Conservation (phyloP, 2,113 vertebrate species). For the Vidua chalybeata region DNA sequence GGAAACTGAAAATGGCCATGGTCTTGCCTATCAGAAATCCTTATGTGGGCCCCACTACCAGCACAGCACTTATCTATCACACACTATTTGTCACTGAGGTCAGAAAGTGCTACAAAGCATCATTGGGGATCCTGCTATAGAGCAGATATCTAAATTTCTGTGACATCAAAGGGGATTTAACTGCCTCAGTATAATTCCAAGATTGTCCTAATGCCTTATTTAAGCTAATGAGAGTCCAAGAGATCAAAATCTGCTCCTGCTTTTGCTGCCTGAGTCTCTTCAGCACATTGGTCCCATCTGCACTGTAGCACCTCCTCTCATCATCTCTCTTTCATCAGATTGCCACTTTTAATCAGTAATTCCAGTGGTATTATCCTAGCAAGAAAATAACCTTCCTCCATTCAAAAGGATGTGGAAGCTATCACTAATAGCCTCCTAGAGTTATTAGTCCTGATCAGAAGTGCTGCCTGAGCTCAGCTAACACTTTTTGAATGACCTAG, state of each 20-base stretch:
- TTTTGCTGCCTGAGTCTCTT: not conserved
- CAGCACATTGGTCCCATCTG: not conserved
- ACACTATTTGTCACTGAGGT: not conserved
- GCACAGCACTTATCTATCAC: not conserved
- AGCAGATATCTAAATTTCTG: not conserved
- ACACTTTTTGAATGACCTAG: not conserved
- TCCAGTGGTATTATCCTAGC: not conserved
- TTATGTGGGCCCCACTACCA: not conserved
- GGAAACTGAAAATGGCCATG: not conserved
- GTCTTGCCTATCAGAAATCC: not conserved
- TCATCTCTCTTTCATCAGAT: not conserved
- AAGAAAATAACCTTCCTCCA: not conserved
- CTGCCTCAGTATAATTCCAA: not conserved
- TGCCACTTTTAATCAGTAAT: conserved; percentile 24
- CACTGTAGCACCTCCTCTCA: not conserved
- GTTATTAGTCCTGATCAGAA: not conserved
- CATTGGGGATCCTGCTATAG: not conserved
- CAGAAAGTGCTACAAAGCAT: not conserved
- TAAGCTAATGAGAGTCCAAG: not conserved
- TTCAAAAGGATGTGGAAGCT: not conserved
- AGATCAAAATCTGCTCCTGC: not conserved
- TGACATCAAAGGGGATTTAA: not conserved
- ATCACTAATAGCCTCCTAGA: not conserved
- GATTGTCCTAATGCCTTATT: not conserved
- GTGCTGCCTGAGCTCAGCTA: not conserved